phyloP scores from a whole-genome alignment of 2,113 vertebrate species.

The Chamaetylas fuelleborni region DNA sequence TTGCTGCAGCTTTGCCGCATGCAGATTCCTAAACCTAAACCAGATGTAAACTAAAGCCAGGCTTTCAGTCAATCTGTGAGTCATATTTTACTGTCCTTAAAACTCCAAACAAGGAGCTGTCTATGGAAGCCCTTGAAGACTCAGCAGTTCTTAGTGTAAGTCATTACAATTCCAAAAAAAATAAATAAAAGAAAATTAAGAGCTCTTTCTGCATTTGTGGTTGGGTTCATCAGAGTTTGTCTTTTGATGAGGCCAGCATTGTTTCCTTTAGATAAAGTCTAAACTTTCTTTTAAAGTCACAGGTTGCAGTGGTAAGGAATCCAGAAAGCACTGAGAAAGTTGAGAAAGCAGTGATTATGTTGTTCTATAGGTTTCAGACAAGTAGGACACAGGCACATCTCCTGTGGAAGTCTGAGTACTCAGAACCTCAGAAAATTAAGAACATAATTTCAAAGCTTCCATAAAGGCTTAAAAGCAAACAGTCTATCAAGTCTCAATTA shows the following conservation, averaged over 20 bases:
- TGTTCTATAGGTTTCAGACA: neutral
- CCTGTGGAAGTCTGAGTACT: neutral
- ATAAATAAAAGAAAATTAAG: conserved; percentile 52
- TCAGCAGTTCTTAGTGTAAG: conserved; percentile 56
- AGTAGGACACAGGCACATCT: neutral
- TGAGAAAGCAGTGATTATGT: neutral
- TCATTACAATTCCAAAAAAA: conserved; percentile 38
- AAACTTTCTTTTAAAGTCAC: neutral
- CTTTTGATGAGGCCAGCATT: conserved; percentile 8
- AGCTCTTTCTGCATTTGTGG: conserved; percentile 3
- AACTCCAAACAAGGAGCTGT: conserved; percentile 65
- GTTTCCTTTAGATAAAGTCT: neutral
- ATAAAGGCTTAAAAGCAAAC: neutral
- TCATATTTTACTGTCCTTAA: conserved; percentile 69
- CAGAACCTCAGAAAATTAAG: neutral
- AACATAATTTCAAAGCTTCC: neutral
- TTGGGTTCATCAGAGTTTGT: conserved; percentile 6
- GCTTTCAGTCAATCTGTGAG: conserved; percentile 68
- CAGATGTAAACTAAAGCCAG: conserved; percentile 73
- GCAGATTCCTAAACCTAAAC: conserved; percentile 68
- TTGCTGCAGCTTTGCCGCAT: conserved; percentile 31
- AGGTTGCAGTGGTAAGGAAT: neutral
- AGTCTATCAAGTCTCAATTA: neutral
- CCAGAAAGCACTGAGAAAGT: neutral
- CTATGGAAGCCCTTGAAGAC: conserved; percentile 62